Evolutionary conservation across 1,140 invertebrate species (phyloP).

Genomic region (Amphibalanus amphitrite): DNA sequence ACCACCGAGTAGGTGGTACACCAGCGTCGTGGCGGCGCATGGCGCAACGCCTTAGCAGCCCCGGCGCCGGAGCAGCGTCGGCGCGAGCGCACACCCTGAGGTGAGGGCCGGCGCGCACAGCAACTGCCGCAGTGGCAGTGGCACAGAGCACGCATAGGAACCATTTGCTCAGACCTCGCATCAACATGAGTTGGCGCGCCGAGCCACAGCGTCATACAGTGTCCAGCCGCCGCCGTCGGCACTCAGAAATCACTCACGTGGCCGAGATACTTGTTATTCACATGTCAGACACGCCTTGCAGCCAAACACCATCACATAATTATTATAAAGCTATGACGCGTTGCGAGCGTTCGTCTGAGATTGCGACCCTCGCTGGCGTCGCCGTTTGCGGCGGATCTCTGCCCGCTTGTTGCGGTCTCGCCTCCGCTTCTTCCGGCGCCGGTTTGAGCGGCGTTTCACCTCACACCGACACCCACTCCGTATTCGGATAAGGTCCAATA

Average conservation of each 20-base stretch:
- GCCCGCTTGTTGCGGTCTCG: neutral
- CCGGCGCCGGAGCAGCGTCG: no score
- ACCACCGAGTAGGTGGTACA: no score
- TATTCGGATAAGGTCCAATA: neutral
- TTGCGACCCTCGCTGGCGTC: neutral
- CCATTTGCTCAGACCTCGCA: neutral
- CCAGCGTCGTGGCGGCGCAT: no score
- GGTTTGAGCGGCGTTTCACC: neutral
- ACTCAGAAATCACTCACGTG: neutral
- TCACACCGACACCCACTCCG: neutral
- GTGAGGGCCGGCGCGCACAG: no score
- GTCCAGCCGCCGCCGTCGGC: no score
- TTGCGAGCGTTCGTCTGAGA: neutral
- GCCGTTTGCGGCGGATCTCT: neutral
- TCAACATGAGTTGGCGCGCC: neutral
- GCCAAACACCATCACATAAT: neutral
- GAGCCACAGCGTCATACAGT: neutral
- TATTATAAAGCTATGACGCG: neutral
- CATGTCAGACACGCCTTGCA: no score
- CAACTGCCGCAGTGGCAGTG: neutral
- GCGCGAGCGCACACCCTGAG: no score
- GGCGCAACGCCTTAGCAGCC: no score
- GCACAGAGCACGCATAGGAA: neutral
- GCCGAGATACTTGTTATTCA: neutral
- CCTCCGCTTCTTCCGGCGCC: neutral